These are phyloP conservation scores for Dromaius novaehollandiae DNA, from an alignment of 2,113 vertebrate genomes.

Conservation along the genomic window DNA sequence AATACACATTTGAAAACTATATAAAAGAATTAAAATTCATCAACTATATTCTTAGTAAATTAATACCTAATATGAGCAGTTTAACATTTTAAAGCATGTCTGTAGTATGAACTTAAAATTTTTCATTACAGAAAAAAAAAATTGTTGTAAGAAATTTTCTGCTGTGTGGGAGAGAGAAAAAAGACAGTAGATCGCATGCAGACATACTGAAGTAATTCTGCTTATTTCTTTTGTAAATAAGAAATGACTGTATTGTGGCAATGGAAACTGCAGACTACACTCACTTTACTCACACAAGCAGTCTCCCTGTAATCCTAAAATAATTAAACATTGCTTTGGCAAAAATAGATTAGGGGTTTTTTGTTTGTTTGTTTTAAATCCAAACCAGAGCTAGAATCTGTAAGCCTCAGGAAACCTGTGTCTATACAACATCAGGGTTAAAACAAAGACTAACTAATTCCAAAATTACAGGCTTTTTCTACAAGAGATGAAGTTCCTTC, in stretches of 20 bases:
- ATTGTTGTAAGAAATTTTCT: not conserved
- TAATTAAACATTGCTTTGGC: not conserved
- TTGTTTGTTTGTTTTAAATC: not conserved
- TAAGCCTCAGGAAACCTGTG: not conserved
- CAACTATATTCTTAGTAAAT: not conserved
- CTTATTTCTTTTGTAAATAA: not conserved
- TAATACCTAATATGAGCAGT: not conserved
- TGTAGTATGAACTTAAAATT: not conserved
- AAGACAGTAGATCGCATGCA: not conserved
- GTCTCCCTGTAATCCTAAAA: not conserved
- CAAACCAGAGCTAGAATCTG: not conserved
- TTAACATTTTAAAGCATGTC: not conserved
- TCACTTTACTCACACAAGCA: not conserved
- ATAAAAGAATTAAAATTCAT: not conserved
- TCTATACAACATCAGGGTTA: not conserved
- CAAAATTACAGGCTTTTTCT: not conserved
- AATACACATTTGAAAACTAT: not conserved
- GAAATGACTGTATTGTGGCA: not conserved
- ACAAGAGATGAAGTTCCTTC: not conserved
- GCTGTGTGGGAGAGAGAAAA: not conserved
- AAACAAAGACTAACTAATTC: not conserved
- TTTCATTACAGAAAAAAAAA: not conserved
- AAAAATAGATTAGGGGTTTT: not conserved
- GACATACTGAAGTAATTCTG: not conserved
- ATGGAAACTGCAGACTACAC: not conserved